Conservation (phyloP, 2,797 vertebrate species). For the Periophthalmus magnuspinnatus region DNA sequence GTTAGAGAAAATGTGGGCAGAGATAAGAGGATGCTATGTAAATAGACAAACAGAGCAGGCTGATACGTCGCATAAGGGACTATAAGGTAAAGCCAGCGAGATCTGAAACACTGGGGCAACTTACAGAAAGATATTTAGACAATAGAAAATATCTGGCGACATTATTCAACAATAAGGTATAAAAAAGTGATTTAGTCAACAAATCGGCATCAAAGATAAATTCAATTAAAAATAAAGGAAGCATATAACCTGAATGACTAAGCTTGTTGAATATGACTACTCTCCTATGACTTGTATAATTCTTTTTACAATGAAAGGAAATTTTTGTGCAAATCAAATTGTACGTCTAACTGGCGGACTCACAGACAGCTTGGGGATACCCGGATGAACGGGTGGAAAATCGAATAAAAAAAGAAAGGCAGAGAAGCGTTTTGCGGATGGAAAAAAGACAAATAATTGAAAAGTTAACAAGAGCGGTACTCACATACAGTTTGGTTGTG, state of each 20-base stretch:
- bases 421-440: conserved; percentile 49
- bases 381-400: conserved; percentile 67
- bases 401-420: conserved; percentile 35
- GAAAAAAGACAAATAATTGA: conserved; percentile 29
- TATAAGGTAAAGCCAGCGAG: conserved; percentile 25
- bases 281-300: conserved; percentile 9
- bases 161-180: conserved; percentile 4
- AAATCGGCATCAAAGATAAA: conserved; percentile 11
- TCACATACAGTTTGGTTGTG: conserved; percentile 7
- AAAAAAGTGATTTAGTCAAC: conserved; percentile 10
- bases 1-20: conserved; percentile 38
- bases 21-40: conserved; percentile 48
- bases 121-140: conserved; percentile 20
- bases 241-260: not conserved
- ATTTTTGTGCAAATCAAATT: conserved; percentile 36
- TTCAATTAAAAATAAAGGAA: conserved; percentile 19
- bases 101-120: conserved; percentile 36
- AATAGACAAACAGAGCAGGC: conserved; percentile 48
- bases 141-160: conserved; percentile 23
- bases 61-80: conserved; percentile 38
- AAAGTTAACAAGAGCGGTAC: conserved; percentile 21
- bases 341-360: conserved; percentile 38
- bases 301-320: not conserved
- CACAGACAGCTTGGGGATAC: conserved; percentile 51
- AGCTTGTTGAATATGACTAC: conserved; percentile 34